Conservation (phyloP, 2,888 invertebrate genomes). For the Habrosyne pyritoides region DNA sequence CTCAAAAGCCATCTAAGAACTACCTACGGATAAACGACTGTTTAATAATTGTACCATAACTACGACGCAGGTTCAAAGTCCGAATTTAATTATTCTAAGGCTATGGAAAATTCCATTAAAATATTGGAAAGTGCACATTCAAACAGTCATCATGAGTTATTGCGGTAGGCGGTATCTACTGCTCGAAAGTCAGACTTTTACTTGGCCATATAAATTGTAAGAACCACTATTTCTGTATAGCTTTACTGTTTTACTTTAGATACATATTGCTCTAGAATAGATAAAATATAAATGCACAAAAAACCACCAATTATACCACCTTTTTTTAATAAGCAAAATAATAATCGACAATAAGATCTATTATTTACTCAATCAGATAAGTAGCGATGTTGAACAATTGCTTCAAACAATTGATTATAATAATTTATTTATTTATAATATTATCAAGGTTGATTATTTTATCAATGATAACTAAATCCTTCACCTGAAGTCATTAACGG, state of each 20-base stretch:
- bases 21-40: too few relatives aligned
- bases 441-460: background rate
- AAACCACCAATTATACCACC: too few relatives aligned
- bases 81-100: background rate
- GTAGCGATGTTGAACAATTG: too few relatives aligned
- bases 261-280: too few relatives aligned
- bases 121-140: constrained; percentile 1
- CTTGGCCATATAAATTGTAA: background rate
- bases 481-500: background rate
- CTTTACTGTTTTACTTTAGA: too few relatives aligned
- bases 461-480: background rate
- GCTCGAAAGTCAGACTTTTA: background rate
- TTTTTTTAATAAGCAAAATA: too few relatives aligned
- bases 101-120: background rate
- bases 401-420: background rate
- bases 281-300: too few relatives aligned
- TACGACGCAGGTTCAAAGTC: too few relatives aligned
- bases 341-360: too few relatives aligned
- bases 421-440: background rate
- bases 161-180: background rate
- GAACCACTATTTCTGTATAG: background rate
- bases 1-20: too few relatives aligned
- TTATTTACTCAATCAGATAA: too few relatives aligned
- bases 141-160: background rate
- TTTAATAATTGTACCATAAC: background rate